Evolutionary conservation across 1,140 invertebrate species (phyloP).

Genomic region (Drosophila malerkotliana): DNA sequence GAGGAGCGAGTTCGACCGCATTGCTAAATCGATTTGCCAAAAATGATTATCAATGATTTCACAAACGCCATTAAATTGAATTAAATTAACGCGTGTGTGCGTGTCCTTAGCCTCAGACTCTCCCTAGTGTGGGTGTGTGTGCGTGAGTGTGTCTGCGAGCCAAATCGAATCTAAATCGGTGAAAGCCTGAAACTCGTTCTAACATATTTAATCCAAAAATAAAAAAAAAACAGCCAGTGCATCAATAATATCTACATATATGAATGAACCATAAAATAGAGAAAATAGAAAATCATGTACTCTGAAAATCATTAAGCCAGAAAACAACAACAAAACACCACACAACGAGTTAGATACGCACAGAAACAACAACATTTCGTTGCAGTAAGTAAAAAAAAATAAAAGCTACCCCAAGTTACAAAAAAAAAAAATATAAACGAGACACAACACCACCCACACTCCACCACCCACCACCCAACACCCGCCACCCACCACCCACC

Average conservation of each 20-base stretch:
- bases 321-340: constrained; percentile 47
- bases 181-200: neutral
- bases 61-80: constrained; percentile 68
- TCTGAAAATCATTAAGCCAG: constrained; percentile 46
- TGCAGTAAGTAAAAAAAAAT: constrained; percentile 73
- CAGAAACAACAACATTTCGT: constrained; percentile 43
- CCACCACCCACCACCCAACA: constrained; percentile 10
- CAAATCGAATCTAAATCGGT: constrained; percentile 58
- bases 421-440: constrained; percentile 10
- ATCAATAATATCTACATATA: constrained; percentile 21
- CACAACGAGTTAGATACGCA: constrained; percentile 55
- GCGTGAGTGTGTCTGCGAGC: constrained; percentile 21
- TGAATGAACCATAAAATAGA: constrained; percentile 32
- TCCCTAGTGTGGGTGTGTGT: constrained; percentile 3
- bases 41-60: constrained; percentile 82
- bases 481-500: constrained; percentile 18
- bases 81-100: constrained; percentile 63
- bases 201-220: neutral
- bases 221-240: constrained; percentile 45
- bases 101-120: too few species aligned
- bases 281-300: constrained; percentile 27
- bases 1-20: constrained; percentile 48
- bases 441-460: neutral
- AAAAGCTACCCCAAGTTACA: constrained; percentile 32
- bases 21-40: constrained; percentile 78